Evolutionary conservation across 2,113 vertebrate species (phyloP), one percentile per base, ranked within the genome.

Genomic region (Mellivora capensis): DNA sequence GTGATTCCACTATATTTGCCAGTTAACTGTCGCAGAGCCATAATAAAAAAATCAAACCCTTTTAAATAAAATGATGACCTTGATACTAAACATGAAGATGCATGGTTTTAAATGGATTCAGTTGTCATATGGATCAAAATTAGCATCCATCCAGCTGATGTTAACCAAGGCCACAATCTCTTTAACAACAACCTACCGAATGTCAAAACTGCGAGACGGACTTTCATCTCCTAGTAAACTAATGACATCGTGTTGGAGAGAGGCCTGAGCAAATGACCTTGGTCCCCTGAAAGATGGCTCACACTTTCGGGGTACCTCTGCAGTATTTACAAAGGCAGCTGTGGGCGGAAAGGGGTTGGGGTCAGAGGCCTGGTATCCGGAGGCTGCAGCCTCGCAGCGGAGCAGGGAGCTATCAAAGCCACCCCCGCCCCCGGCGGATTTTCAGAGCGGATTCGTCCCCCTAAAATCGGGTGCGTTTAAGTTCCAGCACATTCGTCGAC

Each of bases 201-300:
- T 0, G 49, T 44, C 44, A 54, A 10, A 42, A n/a, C 54, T n/a
- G 47, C 47, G 27, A 25, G 39, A 20, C 12, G 13, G 42, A 42
- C 74, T 39, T 91, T 74, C 42, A 49, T 72, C 81, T 87, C n/a
- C 47, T 3, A 6, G 57, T 42, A 44, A 29, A 31, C 42, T 7
- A 49, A 54, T 29, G 67, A 69, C 74, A 62, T 52, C 15, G 64
- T n/a, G 39, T 3, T 39, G 85, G 79, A 90, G 17, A 7, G 37
- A 61, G 82, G 57, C 42, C 74, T 49, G 31, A 44, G 37, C 52
- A 12, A 29, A n/a, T 94, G 96, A 95, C 96, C 94, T 94, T 89
- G 96, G 82, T 4, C 31, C 39, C n/a, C 76, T 12, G 42, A 71
- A 57, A 13, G 25, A 74, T 20, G 72, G 67, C 54, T n/a, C 1